Evolutionary conservation across 1,140 invertebrate genomes (phyloP).

Genomic region (Lycorma delicatula): DNA sequence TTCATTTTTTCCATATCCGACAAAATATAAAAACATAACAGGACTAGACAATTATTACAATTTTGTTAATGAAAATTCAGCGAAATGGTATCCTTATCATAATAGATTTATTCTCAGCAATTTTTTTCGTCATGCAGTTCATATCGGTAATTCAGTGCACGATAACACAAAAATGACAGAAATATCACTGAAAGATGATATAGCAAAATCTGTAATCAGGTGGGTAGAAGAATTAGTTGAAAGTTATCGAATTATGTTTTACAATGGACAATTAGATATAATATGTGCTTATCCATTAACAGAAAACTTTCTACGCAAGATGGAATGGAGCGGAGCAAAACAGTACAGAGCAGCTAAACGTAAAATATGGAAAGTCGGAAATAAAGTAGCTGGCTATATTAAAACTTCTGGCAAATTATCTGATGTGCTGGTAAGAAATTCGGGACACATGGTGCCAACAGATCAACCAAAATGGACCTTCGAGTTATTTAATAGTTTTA

Average conservation of each 20-base stretch:
- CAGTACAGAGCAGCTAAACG: slow-evolving; percentile 37
- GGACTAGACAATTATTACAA: slow-evolving; percentile 74
- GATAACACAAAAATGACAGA: slow-evolving; percentile 49
- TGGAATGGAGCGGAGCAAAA: slow-evolving; percentile 40
- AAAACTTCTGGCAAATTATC: slow-evolving; percentile 48
- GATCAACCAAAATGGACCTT: slow-evolving; percentile 56
- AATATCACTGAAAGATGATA: slow-evolving; percentile 58
- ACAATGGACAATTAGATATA: slow-evolving; percentile 78
- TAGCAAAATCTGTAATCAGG: slow-evolving; percentile 72
- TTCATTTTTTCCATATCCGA: slow-evolving; percentile 5
- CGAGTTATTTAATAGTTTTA: slow-evolving; percentile 68
- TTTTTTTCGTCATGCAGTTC: slow-evolving; percentile 40
- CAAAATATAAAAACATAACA: slow-evolving; percentile 63
- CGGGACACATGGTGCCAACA: slow-evolving; percentile 57
- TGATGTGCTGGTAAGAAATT: slow-evolving; percentile 52
- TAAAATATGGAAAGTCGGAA: slow-evolving; percentile 40
- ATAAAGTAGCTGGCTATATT: slow-evolving; percentile 49
- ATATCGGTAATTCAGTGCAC: slow-evolving; percentile 65
- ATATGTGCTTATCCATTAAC: slow-evolving; percentile 74
- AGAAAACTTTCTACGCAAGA: slow-evolving; percentile 52
- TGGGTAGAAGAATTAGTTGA: slow-evolving; percentile 60
- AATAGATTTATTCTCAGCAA: slow-evolving; percentile 30
- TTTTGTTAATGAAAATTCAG: slow-evolving; percentile 44
- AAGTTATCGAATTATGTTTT: slow-evolving; percentile 61
- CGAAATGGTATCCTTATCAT: neutral